Evolutionary conservation across 2,113 vertebrate species (phyloP).

Genomic region (Gymnarchus niloticus): DNA sequence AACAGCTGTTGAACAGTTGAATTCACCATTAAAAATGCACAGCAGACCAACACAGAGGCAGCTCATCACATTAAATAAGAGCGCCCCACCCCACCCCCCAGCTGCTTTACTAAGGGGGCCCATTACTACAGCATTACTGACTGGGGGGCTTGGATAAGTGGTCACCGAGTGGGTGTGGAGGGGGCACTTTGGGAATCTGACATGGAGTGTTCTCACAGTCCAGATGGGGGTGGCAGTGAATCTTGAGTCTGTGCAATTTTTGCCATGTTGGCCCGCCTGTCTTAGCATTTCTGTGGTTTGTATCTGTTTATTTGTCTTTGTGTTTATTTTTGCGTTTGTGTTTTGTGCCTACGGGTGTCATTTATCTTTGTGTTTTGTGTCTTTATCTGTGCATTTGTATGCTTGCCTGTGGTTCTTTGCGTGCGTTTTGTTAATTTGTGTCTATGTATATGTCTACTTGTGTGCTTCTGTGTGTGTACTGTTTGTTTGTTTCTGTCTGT

Average conservation of each 20-base stretch:
- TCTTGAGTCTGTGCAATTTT: background rate
- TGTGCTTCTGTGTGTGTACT: background rate
- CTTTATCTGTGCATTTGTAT: background rate
- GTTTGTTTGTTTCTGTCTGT: background rate
- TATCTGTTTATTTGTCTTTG: background rate
- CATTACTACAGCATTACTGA: background rate
- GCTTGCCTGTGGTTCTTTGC: too few species aligned
- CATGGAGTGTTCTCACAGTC: background rate
- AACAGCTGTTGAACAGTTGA: constrained; percentile 12
- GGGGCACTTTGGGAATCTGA: background rate
- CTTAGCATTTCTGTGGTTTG: background rate
- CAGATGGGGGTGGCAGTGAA: background rate
- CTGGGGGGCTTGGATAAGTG: background rate
- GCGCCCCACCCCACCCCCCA: background rate
- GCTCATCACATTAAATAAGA: background rate
- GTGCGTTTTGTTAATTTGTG: background rate
- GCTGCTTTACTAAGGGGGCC: background rate
- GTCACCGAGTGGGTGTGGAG: background rate
- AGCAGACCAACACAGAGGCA: background rate
- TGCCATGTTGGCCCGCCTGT: background rate
- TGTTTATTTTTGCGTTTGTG: background rate
- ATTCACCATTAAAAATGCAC: constrained; percentile 11
- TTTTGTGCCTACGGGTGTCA: background rate
- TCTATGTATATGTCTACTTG: background rate
- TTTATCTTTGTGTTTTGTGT: background rate